Evolutionary conservation across 2,113 vertebrate species (phyloP).

Genomic region (Actinemys pallida): DNA sequence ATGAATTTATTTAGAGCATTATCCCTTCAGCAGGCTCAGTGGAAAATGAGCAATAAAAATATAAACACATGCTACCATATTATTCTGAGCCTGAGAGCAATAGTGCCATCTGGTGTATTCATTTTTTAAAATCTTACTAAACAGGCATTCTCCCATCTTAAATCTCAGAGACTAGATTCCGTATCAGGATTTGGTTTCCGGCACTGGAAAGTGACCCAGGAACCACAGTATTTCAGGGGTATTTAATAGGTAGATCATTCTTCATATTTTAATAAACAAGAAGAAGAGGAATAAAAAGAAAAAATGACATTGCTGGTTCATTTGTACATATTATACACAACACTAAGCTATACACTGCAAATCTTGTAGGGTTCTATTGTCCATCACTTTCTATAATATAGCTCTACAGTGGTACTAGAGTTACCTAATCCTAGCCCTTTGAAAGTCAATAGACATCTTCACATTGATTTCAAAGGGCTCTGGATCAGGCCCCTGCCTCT

Average conservation of each 20-base stretch:
- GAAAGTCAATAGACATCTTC: background rate
- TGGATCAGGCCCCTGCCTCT: background rate
- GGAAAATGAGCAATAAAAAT: constrained; percentile 29
- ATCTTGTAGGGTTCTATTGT: fast-evolving
- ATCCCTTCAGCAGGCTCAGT: constrained; percentile 5
- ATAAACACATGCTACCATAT: constrained; percentile 28
- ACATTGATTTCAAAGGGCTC: background rate
- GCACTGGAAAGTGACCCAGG: background rate
- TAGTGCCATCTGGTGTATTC: constrained; percentile 69
- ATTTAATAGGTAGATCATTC: background rate
- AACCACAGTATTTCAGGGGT: background rate
- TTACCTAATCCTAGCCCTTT: background rate
- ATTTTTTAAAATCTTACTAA: constrained; percentile 28
- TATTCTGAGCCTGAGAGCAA: constrained; percentile 25
- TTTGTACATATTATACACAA: background rate
- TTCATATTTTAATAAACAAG: background rate
- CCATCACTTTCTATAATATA: fast-evolving
- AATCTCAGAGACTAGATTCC: background rate
- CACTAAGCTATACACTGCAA: fast-evolving
- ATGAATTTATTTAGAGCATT: constrained; percentile 17
- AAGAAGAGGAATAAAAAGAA: background rate
- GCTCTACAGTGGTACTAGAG: background rate
- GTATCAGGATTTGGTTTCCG: background rate
- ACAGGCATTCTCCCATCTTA: constrained; percentile 3
- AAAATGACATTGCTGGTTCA: background rate